phyloP scores from a whole-genome alignment of 2,797 vertebrate species.

The Eulemur rubriventer region DNA sequence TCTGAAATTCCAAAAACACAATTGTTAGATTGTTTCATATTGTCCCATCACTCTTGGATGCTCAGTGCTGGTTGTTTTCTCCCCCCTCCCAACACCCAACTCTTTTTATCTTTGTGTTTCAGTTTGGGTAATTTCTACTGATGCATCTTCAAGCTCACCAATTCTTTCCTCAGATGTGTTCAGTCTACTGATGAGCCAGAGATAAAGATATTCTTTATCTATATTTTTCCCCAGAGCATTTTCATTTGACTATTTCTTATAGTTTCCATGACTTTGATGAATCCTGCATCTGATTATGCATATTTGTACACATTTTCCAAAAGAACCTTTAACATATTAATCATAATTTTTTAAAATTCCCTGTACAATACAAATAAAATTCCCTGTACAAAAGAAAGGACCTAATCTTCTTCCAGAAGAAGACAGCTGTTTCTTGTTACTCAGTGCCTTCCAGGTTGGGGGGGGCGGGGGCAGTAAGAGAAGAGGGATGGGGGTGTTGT shows the following conservation, averaged over 20 bases:
- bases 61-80: neutral
- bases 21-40: neutral
- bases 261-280: neutral
- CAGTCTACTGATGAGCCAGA: neutral
- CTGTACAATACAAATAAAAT: neutral
- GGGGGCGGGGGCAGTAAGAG: rapidly evolving
- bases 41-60: neutral
- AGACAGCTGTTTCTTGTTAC: neutral
- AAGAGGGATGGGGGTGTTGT: rapidly evolving
- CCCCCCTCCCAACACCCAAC: rapidly evolving
- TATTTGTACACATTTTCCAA: neutral
- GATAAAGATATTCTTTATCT: neutral
- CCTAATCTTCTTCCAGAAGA: neutral
- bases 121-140: neutral
- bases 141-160: neutral
- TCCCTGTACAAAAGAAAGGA: neutral
- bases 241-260: neutral
- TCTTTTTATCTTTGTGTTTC: neutral
- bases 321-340: neutral
- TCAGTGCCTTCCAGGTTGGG: neutral
- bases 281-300: neutral
- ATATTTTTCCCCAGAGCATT: neutral
- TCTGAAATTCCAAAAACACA: neutral
- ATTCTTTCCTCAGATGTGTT: neutral
- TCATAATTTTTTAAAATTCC: neutral